These are phyloP conservation scores for Hemibates koningsi DNA, from an alignment of 2,113 vertebrate species.

Conservation along the genomic window DNA sequence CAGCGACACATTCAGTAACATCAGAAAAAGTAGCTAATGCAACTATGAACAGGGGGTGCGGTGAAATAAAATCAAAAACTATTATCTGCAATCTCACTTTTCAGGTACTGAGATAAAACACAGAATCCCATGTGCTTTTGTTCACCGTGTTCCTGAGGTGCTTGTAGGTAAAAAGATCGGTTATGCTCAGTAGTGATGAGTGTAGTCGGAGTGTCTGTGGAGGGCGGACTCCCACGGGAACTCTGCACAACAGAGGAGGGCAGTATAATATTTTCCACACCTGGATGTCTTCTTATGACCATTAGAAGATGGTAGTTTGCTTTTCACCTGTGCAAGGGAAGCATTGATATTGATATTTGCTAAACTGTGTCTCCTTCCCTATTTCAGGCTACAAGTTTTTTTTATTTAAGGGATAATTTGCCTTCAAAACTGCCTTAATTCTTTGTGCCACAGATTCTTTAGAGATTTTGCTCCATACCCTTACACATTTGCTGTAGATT, in stretches of 20 bases:
- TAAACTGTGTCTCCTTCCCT: background rate
- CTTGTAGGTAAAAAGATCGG: conserved; percentile 38
- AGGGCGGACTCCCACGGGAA: conserved; percentile 14
- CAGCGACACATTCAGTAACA: background rate
- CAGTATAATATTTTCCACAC: conserved; percentile 23
- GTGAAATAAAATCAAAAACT: conserved; percentile 24
- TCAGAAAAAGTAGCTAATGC: conserved; percentile 17
- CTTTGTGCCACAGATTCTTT: background rate
- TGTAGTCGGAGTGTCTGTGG: background rate
- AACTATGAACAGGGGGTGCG: background rate
- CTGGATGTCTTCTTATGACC: background rate
- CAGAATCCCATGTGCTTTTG: conserved; percentile 2
- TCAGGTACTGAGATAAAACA: conserved; percentile 33
- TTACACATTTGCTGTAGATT: background rate
- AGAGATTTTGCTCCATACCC: background rate
- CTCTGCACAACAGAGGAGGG: conserved; percentile 1
- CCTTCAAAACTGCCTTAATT: background rate
- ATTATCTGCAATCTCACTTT: conserved; percentile 43
- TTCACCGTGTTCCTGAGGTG: conserved; percentile 17
- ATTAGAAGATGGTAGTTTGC: background rate
- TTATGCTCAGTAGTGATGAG: conserved; percentile 16
- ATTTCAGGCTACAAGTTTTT: background rate
- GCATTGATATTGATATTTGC: background rate
- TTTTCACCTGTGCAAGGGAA: background rate
- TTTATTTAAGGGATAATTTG: background rate